Evolutionary conservation across 2,888 invertebrate species (phyloP).

Genomic region (Carpatolechia fugitivella): DNA sequence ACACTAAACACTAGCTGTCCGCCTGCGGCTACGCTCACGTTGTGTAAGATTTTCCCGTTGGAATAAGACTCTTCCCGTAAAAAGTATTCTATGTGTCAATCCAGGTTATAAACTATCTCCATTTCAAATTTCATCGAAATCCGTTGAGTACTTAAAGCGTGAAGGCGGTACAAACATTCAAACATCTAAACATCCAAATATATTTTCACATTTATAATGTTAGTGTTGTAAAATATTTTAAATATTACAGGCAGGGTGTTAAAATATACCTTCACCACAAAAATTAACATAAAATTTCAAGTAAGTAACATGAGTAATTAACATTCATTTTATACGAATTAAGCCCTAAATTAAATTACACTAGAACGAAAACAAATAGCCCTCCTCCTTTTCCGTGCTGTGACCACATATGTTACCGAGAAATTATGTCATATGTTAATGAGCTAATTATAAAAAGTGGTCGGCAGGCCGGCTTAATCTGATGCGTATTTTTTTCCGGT

Average conservation of each 20-base stretch:
- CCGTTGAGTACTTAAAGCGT: too few species aligned
- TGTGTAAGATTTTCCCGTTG: too few species aligned
- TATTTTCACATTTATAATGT: too few species aligned
- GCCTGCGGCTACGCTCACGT: too few species aligned
- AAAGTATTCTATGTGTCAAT: too few species aligned
- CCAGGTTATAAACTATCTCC: too few species aligned
- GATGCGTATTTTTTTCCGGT: conserved; percentile 38
- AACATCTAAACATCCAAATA: too few species aligned
- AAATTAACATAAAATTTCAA: neutral
- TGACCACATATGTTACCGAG: neutral
- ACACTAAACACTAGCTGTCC: too few species aligned
- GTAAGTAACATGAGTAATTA: neutral
- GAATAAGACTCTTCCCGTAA: too few species aligned
- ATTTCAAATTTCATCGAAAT: too few species aligned
- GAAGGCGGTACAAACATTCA: too few species aligned
- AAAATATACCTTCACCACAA: neutral
- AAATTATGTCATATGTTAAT: conserved; percentile 46
- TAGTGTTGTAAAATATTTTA: too few species aligned
- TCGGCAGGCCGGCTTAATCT: conserved; percentile 32
- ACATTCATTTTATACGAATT: neutral
- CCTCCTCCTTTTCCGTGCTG: conserved; percentile 3
- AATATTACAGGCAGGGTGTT: neutral
- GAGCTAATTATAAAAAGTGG: conserved; percentile 50
- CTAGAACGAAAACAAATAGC: conserved; percentile 1
- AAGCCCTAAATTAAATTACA: neutral